Base-by-base conservation (phyloP, 1,140 invertebrate species). In the Drosophila insularis region DNA sequence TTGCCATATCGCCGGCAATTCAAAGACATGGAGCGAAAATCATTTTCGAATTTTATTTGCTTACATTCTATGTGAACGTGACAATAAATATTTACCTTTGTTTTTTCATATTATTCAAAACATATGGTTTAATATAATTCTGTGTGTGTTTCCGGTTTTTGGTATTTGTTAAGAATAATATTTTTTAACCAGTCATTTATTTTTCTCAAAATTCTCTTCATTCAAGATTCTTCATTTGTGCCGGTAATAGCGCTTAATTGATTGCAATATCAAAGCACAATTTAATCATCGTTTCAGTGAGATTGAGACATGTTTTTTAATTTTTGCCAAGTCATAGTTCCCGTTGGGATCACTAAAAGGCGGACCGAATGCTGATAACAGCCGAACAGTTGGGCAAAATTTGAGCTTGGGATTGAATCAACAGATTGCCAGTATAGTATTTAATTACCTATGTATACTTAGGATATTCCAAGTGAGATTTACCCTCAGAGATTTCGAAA, bases 231-330 rank as follows among this genome's bases (percentile, higher is more conserved):
- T 50, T n/a, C 3, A 50, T 50, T 50, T 79, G 68, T 81, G 63
- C 59, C 13, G 43, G 60, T 71, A 80, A 78, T 74, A 74, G 63
- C 55, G 21, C 56, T 63, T 53, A 67, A 70, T 77, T 73, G 31
- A 40, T 74, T 74, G 43, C 8, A n/a, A 27, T 56, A 56, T n/a
- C 21, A 19, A 58, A 35, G 35, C 56, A 13, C 55, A 67, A 31
- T 67, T 77, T 55, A 66, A 60, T 63, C 58, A 61, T 65, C 19
- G 17, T 37, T 53, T 64, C 19, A 10, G 11, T 39, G 35, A 19
- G 40, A 37, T 31, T 70, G 39, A 32, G 43, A 50, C 43, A 50
- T 50, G 4, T 46, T 46, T 61, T 46, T 37, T 13, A 7, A 7
- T 37, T 50, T 68, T 21, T 71, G 61, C 19, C 60, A 55, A 77